Percentiles rank a stretch among this genome's conserved stretches.
Evolutionary conservation across 2,797 vertebrate genomes (phyloP).

Genomic region (Crypturellus tataupa): DNA sequence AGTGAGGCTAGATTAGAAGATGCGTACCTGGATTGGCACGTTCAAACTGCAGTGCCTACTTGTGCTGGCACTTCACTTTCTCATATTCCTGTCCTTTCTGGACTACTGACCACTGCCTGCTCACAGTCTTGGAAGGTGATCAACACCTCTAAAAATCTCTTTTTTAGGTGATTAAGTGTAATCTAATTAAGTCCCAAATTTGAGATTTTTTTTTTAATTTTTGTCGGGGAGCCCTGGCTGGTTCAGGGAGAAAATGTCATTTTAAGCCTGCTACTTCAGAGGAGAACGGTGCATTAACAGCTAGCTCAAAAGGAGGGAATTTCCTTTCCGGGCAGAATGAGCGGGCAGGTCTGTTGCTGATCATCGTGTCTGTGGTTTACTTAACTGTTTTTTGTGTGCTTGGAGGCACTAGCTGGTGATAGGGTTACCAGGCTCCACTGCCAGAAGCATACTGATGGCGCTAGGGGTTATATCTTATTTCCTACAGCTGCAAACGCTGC

Average conservation of each 20-base stretch:
- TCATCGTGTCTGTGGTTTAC: slow-evolving; percentile 36
- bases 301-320: slow-evolving; percentile 17
- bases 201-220: neutral
- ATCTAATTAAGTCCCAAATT: neutral
- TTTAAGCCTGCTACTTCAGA: neutral
- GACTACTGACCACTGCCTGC: neutral
- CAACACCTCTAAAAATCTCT: neutral
- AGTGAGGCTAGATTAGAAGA: neutral
- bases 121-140: neutral
- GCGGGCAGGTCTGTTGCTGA: neutral
- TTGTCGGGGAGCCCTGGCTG: neutral
- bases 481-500: slow-evolving; percentile 25
- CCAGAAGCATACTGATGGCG: neutral
- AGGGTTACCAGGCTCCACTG: neutral
- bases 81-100: neutral
- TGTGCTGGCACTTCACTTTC: accelerated
- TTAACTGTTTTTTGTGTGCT: neutral
- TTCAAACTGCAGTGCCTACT: neutral
- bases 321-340: slow-evolving; percentile 31
- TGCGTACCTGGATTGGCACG: neutral
- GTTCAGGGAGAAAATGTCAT: neutral
- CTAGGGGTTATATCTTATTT: slow-evolving; percentile 59
- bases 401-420: neutral
- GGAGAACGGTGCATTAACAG: neutral
- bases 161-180: neutral